Base-by-base conservation (phyloP, 2,888 invertebrate species). In the Drosophila suboccidentalis region DNA sequence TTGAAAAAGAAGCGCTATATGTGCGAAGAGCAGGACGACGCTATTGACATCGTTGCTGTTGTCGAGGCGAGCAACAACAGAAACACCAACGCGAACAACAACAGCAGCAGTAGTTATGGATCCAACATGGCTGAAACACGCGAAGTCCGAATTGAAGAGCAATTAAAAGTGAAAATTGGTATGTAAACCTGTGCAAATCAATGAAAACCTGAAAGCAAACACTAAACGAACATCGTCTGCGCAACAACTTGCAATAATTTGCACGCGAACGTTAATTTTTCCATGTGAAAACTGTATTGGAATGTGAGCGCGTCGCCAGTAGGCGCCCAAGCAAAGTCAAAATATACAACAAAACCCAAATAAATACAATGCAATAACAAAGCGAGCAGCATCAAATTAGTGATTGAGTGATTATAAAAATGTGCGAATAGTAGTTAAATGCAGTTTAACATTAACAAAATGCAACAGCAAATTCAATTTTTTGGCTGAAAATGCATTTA, bases 121-220 rank as follows among this genome's bases (percentile, higher is more conserved):
- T 95, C 95, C 95, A 97, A 96, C 95, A 97, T 97, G 97, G 97
- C 97, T 95, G 96, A 96, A 94, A 95, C 95, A 95, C 96, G 96
- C 95, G 95, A 96, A 95, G 97, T 97, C 82, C 95, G 97, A 95
- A 95, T 97, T 93, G 97, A 97, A 94, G 97, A 97, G 95, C 96
- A 97, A 94, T 95, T 97, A 94, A 97, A 96, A 95, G 97, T 97
- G 93, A 97, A 97, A 96, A 97, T 97, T 93, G 97, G 97, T 97
- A 95, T 94, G 96, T 95, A 93, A 90, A 90, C 84, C 71, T 71
- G 79, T 79, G 73, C 61, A 79, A 86, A 86, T 82, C 77, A 51
- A 60, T 58, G 46, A 43, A 71, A 79, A 86, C 73, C 44, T 29
- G 22, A 26, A 44, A 51, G 15, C 39, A 72, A 62, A 58, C 67